Evolutionary conservation across 2,113 vertebrate species (phyloP).

Genomic region (Alces alces): DNA sequence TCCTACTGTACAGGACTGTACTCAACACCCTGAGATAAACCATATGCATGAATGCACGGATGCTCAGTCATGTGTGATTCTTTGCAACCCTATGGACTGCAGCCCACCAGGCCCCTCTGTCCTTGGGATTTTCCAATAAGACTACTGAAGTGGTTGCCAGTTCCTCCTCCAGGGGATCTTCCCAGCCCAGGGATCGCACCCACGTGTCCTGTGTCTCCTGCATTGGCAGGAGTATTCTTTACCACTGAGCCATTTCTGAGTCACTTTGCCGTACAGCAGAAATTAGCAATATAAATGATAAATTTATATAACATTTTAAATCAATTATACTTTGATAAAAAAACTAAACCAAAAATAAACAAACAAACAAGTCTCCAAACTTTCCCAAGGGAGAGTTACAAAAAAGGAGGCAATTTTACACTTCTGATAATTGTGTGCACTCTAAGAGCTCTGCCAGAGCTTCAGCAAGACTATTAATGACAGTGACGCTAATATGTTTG

Average conservation of each 20-base stretch:
- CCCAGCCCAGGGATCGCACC: not conserved
- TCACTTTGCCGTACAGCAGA: not conserved
- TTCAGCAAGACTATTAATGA: not conserved
- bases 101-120: not conserved
- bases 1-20: not conserved
- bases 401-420: not conserved
- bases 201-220: not conserved
- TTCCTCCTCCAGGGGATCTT: not conserved
- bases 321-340: not conserved
- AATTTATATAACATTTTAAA: not conserved
- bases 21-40: not conserved
- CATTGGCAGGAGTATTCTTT: not conserved
- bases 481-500: not conserved
- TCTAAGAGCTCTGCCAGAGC: not conserved
- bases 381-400: not conserved
- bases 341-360: not conserved
- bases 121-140: not conserved
- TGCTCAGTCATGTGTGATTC: not conserved
- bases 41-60: not conserved
- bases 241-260: not conserved
- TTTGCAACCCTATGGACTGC: not conserved
- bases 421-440: not conserved
- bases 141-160: not conserved
- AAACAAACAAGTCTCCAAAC: not conserved
- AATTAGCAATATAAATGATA: not conserved